A percentile compares a stretch with the other conserved stretches of the same genome.
These are phyloP conservation scores for Zophobas morio DNA, from an alignment of 1,140 invertebrate genomes.

Conservation along the genomic window DNA sequence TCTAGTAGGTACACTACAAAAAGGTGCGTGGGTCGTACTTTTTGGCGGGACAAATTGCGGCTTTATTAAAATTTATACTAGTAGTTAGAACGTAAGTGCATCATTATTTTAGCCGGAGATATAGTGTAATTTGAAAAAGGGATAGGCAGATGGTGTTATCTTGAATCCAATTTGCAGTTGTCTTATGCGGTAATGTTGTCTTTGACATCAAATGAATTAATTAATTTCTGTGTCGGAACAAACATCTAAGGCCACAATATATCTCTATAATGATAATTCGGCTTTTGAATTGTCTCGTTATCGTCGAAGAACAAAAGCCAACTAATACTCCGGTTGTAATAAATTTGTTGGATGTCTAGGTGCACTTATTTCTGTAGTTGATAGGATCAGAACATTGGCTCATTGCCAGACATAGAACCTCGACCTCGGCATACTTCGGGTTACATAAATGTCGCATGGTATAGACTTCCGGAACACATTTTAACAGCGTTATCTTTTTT, in stretches of 20 bases:
- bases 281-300: slow-evolving; percentile 33
- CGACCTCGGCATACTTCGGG: slow-evolving; percentile 33
- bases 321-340: slow-evolving; percentile 38
- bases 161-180: slow-evolving; percentile 33
- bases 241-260: slow-evolving; percentile 41
- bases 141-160: slow-evolving; percentile 14
- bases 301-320: slow-evolving; percentile 27
- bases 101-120: slow-evolving; percentile 4
- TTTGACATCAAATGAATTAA: slow-evolving; percentile 41
- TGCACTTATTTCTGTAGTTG: slow-evolving; percentile 42
- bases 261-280: slow-evolving; percentile 42
- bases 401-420: slow-evolving; percentile 40
- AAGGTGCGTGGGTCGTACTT: too few relatives aligned
- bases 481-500: slow-evolving; percentile 13
- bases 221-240: slow-evolving; percentile 35
- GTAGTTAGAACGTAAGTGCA: not conserved
- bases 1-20: too few relatives aligned
- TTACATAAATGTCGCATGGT: slow-evolving; percentile 16
- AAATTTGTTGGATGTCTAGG: slow-evolving; percentile 40
- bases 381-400: slow-evolving; percentile 39
- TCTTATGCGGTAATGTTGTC: slow-evolving; percentile 32
- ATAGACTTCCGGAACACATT: slow-evolving; percentile 10
- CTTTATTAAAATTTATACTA: too few relatives aligned
- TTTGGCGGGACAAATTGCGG: too few relatives aligned
- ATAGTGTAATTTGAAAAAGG: slow-evolving; percentile 8